Evolutionary conservation across 2,113 vertebrate species (phyloP), one percentile per base, ranked within the genome.

Genomic region (Bubo scandiacus): DNA sequence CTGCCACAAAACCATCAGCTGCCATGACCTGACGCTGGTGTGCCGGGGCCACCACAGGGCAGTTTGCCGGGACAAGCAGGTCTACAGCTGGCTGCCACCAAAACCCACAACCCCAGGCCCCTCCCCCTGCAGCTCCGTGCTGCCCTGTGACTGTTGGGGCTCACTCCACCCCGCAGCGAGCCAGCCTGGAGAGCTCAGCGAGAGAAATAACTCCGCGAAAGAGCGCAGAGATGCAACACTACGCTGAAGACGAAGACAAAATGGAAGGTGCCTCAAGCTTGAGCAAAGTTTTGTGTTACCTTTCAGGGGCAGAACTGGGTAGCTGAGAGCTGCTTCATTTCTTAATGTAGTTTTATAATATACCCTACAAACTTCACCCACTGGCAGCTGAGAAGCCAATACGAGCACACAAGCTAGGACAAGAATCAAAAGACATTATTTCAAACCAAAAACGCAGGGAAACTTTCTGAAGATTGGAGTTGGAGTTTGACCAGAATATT

Each of bases 141-240:
- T 45, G 65, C 19, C 26, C 83, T 9, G 29, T 0, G 22, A 23
- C 49, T 2, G 2, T 0, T 0, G 2, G 42, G n/a, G 43, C 63
- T 68, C 40, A 2, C 51, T 10, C 57, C 67, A 22, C 12, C 21
- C 32, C 70, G 26, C 8, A 9, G 40, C 0, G 1, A 63, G 38
- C 9, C 57, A 83, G 47, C 42, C 34, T 6, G 9, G 75, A 36
- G 47, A 42, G 29, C 43, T 51, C 55, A 27, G 45, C 0, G 0
- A 45, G 30, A 4, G 8, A n/a, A 23, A 4, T 3, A 23, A 5
- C 26, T 7, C 43, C 1, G 3, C 27, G 30, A 5, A n/a, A 19
- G 25, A 12, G 26, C 2, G 0, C 5, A 4, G 70, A 54, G 45
- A 5, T 1, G 6, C 62, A 34, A 16, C 23, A 5, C 51, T 0